These are phyloP conservation scores for Microctonus hyperodae DNA, from an alignment of 2,888 invertebrate species.

Conservation along the genomic window DNA sequence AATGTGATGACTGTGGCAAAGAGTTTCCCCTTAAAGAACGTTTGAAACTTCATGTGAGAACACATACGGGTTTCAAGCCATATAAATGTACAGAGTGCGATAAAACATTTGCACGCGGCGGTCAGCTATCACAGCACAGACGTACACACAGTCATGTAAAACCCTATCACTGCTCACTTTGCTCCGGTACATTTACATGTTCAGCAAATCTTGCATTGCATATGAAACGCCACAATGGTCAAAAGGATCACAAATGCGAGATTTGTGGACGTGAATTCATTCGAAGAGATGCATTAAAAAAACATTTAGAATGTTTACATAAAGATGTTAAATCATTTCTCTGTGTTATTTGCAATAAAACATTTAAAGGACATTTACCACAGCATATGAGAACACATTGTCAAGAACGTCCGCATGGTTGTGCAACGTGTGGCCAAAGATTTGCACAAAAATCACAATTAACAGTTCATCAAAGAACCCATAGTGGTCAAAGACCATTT, in stretches of 20 bases:
- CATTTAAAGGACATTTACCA: slow-evolving; percentile 80
- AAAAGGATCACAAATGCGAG: slow-evolving; percentile 79
- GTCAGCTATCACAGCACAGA: slow-evolving; percentile 78
- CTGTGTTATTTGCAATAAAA: slow-evolving; percentile 82
- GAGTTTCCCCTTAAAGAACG: slow-evolving; percentile 80
- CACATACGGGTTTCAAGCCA: slow-evolving; percentile 76
- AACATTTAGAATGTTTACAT: slow-evolving; percentile 80
- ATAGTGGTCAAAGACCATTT: slow-evolving; percentile 85
- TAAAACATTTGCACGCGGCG: slow-evolving; percentile 75
- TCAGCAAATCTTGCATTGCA: slow-evolving; percentile 64
- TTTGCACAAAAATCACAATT: slow-evolving; percentile 87
- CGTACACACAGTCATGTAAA: slow-evolving; percentile 78
- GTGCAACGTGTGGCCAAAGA: slow-evolving; percentile 78
- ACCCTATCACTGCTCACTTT: slow-evolving; percentile 75
- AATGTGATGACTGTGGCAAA: slow-evolving; percentile 79
- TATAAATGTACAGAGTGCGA: slow-evolving; percentile 71
- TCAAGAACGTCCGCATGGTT: slow-evolving; percentile 78
- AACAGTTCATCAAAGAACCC: slow-evolving; percentile 84
- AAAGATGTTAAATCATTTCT: slow-evolving; percentile 77
- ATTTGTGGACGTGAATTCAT: slow-evolving; percentile 82
- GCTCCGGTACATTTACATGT: slow-evolving; percentile 74
- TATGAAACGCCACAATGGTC: slow-evolving; percentile 73
- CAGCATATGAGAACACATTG: slow-evolving; percentile 85
- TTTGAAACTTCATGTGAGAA: slow-evolving; percentile 74
- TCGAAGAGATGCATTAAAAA: slow-evolving; percentile 75